These are phyloP conservation scores for Zophobas morio DNA, from an alignment of 1,140 invertebrate species.

Conservation along the genomic window DNA sequence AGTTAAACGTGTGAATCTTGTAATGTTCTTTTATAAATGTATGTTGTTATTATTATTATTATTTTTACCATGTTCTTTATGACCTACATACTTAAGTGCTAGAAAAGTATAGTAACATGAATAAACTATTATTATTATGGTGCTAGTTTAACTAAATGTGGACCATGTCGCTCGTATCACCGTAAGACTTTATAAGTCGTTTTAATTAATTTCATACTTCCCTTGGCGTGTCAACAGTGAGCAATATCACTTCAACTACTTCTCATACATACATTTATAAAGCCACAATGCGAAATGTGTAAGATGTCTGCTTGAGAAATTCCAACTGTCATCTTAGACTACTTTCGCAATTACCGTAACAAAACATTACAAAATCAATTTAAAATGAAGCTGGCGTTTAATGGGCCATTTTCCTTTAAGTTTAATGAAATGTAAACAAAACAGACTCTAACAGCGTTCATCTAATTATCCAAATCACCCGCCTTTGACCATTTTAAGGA, in stretches of 20 bases:
- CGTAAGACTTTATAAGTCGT: too few relatives aligned
- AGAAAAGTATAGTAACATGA: too few relatives aligned
- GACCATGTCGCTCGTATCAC: too few relatives aligned
- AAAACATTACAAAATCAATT: slow-evolving; percentile 40
- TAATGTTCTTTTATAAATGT: too few relatives aligned
- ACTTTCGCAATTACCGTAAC: slow-evolving; percentile 33
- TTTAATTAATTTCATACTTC: slow-evolving; percentile 2
- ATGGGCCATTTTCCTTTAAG: slow-evolving; percentile 30
- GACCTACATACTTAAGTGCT: too few relatives aligned
- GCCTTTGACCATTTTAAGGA: slow-evolving; percentile 35
- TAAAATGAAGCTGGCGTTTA: slow-evolving; percentile 31
- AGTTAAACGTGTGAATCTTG: too few relatives aligned
- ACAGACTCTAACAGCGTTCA: slow-evolving; percentile 28
- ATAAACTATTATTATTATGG: too few relatives aligned
- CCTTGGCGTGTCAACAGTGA: not conserved
- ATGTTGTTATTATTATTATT: too few relatives aligned
- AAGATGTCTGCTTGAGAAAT: not conserved
- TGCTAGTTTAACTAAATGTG: too few relatives aligned
- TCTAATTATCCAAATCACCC: slow-evolving; percentile 40
- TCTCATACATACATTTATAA: not conserved
- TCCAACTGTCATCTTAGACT: slow-evolving; percentile 28
- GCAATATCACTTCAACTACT: not conserved
- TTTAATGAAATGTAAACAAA: slow-evolving; percentile 43
- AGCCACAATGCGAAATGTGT: not conserved
- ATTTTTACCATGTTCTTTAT: too few relatives aligned